Conservation (phyloP, 2,113 vertebrate species). For the Alligator sinensis region DNA sequence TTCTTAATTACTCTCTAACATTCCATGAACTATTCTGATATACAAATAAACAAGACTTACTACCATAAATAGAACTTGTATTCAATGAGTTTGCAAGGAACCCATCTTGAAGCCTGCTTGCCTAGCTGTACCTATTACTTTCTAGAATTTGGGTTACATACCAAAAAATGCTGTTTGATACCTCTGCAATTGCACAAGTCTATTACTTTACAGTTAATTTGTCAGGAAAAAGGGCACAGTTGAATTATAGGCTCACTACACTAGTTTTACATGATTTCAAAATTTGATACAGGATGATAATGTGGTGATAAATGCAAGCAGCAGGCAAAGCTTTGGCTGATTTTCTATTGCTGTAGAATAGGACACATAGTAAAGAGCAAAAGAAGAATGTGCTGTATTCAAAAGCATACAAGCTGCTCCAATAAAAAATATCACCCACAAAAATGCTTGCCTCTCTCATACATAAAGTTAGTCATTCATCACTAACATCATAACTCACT, state of each 20-base stretch:
- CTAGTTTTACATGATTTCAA: constrained; percentile 52
- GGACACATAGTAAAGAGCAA: constrained; percentile 32
- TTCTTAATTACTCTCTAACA: not conserved
- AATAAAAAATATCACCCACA: no score
- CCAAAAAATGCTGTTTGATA: not conserved
- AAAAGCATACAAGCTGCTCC: no score
- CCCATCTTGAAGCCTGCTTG: not conserved
- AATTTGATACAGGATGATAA: constrained; percentile 53
- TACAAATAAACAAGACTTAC: not conserved
- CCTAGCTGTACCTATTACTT: not conserved
- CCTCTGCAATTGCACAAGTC: not conserved
- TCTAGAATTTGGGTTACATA: not conserved
- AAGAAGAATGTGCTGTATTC: not conserved
- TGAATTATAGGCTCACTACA: constrained; percentile 36
- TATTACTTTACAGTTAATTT: constrained; percentile 5
- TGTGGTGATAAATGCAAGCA: constrained; percentile 34
- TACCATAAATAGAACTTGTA: not conserved
- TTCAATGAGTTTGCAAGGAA: not conserved
- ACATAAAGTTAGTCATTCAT: constrained; percentile 19
- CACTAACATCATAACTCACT: constrained; percentile 20
- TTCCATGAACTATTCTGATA: not conserved
- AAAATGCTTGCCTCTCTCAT: not conserved
- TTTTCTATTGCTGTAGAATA: constrained; percentile 59
- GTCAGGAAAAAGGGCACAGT: constrained; percentile 6
- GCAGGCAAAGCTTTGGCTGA: not conserved